These are phyloP conservation scores for Pherbina coryleti DNA, from an alignment of 2,888 invertebrate genomes.

Conservation along the genomic window DNA sequence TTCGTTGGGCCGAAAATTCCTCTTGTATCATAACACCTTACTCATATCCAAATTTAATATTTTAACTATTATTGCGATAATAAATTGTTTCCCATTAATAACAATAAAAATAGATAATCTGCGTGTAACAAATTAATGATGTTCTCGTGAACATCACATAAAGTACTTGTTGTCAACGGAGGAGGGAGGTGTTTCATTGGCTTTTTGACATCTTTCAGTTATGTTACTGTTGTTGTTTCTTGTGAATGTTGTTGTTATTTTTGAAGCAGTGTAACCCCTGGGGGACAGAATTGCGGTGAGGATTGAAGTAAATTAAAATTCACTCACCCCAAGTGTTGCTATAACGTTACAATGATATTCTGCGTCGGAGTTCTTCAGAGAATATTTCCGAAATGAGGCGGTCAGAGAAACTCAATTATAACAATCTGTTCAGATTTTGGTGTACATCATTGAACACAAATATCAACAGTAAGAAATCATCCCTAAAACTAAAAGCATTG, in stretches of 20 bases:
- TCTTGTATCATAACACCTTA: too few species aligned
- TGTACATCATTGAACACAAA: slow-evolving; percentile 53
- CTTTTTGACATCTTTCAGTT: slow-evolving; percentile 43
- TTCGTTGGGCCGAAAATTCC: too few species aligned
- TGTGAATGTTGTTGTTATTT: slow-evolving; percentile 34
- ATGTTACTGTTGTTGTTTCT: slow-evolving; percentile 38
- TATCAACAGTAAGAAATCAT: slow-evolving; percentile 15
- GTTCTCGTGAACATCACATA: slow-evolving; percentile 47
- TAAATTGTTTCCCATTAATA: slow-evolving; percentile 66
- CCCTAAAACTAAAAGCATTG: slow-evolving; percentile 19
- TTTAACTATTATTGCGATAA: slow-evolving; percentile 55
- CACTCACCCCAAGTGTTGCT: slow-evolving; percentile 60
- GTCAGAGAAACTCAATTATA: slow-evolving; percentile 68
- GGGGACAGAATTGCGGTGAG: slow-evolving; percentile 59
- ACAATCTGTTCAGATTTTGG: slow-evolving; percentile 69
- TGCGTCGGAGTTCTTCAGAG: slow-evolving; percentile 54
- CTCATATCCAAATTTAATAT: background rate
- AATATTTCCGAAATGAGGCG: slow-evolving; percentile 42
- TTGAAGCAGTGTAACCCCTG: slow-evolving; percentile 46
- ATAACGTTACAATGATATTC: slow-evolving; percentile 57
- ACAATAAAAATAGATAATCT: slow-evolving; percentile 67
- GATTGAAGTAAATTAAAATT: slow-evolving; percentile 69
- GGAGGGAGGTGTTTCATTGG: background rate
- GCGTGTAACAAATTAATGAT: slow-evolving; percentile 66
- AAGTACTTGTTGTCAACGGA: slow-evolving; percentile 27